Percentiles rank a stretch among this genome's conserved stretches.
These are phyloP conservation scores for Andinoacara biseriatus DNA, from an alignment of 2,113 vertebrate species.

Conservation along the genomic window DNA sequence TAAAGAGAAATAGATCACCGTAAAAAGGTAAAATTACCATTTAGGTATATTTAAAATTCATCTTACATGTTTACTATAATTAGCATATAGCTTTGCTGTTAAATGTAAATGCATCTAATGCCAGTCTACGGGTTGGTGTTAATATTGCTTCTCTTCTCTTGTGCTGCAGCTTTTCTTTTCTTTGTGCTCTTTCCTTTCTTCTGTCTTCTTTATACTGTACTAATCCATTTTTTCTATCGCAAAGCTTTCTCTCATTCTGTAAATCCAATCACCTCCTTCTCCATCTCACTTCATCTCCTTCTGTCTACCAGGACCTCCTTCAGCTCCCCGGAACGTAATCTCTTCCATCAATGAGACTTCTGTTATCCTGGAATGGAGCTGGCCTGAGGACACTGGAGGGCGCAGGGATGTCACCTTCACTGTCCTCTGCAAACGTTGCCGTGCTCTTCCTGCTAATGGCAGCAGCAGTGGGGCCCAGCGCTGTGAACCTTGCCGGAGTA, in stretches of 20 bases:
- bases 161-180: neutral
- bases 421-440: constrained; percentile 93
- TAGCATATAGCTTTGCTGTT: neutral
- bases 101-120: neutral
- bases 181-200: neutral
- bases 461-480: constrained; percentile 47
- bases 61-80: neutral
- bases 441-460: constrained; percentile 45
- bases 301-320: constrained; percentile 86
- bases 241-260: neutral
- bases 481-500: constrained; percentile 90
- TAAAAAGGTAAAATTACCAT: neutral
- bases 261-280: neutral
- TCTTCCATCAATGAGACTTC: constrained; percentile 98
- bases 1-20: neutral
- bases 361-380: constrained; percentile 97
- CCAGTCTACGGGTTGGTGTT: neutral
- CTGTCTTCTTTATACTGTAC: neutral
- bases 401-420: constrained; percentile 93
- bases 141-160: neutral
- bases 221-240: neutral
- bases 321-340: constrained; percentile 94
- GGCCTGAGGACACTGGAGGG: constrained; percentile 93
- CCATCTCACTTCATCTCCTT: neutral
- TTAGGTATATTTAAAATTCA: neutral